A percentile compares a stretch with the other conserved stretches of the same genome.
Evolutionary conservation across 2,888 invertebrate genomes (phyloP).

Genomic region (Drosophila pseudotakahashii): DNA sequence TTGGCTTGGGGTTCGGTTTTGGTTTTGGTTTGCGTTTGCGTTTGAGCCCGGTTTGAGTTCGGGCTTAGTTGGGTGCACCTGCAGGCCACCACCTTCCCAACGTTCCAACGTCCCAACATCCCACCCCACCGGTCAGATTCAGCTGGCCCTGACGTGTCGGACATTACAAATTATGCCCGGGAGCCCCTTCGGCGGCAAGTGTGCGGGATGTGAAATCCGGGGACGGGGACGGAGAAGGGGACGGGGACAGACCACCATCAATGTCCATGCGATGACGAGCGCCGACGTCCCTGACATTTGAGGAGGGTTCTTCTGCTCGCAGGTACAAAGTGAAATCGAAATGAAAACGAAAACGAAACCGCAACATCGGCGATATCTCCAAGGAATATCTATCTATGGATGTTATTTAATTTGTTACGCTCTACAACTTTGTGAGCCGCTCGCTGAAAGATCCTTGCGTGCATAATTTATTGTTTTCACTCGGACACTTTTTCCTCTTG

Average conservation of each 20-base stretch:
- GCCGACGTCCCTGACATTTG: slow-evolving; percentile 55
- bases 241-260: slow-evolving; percentile 68
- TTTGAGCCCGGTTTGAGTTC: slow-evolving; percentile 2
- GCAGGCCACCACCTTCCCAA: slow-evolving; percentile 40
- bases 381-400: slow-evolving; percentile 17
- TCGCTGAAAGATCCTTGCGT: slow-evolving; percentile 71
- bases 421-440: slow-evolving; percentile 35
- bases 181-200: slow-evolving; percentile 48
- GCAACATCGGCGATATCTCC: slow-evolving; percentile 38
- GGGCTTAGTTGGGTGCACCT: slow-evolving; percentile 58
- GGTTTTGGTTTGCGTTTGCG: slow-evolving; percentile 5
- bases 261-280: slow-evolving; percentile 73
- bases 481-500: slow-evolving; percentile 38
- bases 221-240: too few species aligned
- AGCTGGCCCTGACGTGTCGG: slow-evolving; percentile 68
- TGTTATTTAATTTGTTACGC: slow-evolving; percentile 76
- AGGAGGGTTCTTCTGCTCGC: slow-evolving; percentile 33
- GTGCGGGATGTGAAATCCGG: slow-evolving; percentile 4
- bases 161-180: slow-evolving; percentile 80
- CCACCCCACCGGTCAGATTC: slow-evolving; percentile 1
- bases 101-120: slow-evolving; percentile 1
- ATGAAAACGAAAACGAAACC: slow-evolving; percentile 70
- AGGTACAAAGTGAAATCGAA: slow-evolving; percentile 41
- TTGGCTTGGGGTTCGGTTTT: slow-evolving; percentile 3
- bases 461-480: slow-evolving; percentile 69